These are phyloP conservation scores for Chloroclystis v-ata DNA, from an alignment of 2,888 invertebrate genomes.

Conservation along the genomic window DNA sequence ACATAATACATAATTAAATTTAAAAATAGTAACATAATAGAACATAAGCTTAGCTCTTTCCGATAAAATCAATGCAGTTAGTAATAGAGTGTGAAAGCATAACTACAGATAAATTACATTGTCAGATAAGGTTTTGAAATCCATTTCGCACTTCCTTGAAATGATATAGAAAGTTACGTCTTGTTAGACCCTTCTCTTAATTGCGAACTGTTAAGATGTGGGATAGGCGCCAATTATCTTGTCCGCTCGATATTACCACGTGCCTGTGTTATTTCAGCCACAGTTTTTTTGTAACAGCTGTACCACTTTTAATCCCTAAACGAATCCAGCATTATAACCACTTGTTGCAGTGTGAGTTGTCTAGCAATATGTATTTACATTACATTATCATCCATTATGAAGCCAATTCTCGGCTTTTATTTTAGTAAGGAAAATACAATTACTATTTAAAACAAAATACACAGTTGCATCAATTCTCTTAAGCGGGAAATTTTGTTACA, in stretches of 20 bases:
- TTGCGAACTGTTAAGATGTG: slow-evolving; percentile 36
- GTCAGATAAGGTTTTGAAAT: slow-evolving; percentile 15
- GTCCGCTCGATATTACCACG: slow-evolving; percentile 41
- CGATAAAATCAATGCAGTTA: neutral
- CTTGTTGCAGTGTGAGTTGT: no score
- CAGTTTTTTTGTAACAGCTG: slow-evolving; percentile 2
- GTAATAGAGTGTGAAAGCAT: neutral
- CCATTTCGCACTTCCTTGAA: slow-evolving; percentile 25
- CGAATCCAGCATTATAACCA: no score
- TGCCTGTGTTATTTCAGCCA: slow-evolving; percentile 28
- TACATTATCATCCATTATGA: no score
- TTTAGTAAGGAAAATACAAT: no score
- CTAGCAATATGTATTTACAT: no score
- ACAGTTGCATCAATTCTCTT: no score
- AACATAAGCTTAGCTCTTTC: neutral
- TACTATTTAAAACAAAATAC: no score
- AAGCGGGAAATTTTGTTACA: no score
- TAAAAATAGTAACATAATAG: neutral
- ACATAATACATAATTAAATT: neutral
- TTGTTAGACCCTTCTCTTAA: slow-evolving; percentile 43
- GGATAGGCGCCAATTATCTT: slow-evolving; percentile 47
- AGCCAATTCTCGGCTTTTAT: no score
- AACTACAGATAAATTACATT: slow-evolving; percentile 2
- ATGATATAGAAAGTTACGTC: slow-evolving; percentile 31
- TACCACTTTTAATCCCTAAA: slow-evolving; percentile 4